A percentile compares a stretch with the other conserved stretches of the same genome.
phyloP scores from a whole-genome alignment of 2,797 vertebrate genomes.

The Poliocrania exsul region DNA sequence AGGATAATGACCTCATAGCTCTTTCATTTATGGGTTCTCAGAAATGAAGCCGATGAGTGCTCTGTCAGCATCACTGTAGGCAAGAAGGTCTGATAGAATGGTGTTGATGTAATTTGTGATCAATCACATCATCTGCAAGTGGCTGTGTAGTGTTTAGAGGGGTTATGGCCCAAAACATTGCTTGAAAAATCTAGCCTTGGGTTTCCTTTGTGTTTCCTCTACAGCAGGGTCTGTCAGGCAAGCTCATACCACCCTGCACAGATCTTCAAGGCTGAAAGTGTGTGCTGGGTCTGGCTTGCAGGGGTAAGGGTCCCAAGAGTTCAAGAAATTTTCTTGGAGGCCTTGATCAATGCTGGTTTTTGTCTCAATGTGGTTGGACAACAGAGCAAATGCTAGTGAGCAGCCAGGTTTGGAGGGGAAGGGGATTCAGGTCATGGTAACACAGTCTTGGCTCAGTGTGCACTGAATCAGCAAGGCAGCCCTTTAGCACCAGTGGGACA shows the following conservation, averaged over 20 bases:
- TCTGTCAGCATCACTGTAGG: background rate
- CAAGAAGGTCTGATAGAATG: background rate
- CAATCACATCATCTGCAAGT: background rate
- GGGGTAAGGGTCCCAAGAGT: background rate
- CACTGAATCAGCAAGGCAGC: background rate
- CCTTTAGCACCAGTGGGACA: background rate
- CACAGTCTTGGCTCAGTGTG: background rate
- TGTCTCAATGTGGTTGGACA: accelerated
- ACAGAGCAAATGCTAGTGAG: background rate
- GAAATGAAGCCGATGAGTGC: background rate
- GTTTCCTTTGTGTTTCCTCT: background rate
- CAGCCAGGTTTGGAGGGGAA: background rate
- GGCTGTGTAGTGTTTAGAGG: background rate
- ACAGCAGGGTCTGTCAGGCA: background rate
- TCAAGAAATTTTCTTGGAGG: background rate
- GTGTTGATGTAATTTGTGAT: background rate
- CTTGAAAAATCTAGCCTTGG: background rate
- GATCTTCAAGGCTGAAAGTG: background rate
- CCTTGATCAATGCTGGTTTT: background rate
- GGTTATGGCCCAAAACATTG: background rate
- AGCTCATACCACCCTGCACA: accelerated
- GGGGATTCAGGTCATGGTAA: background rate
- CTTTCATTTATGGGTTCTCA: background rate
- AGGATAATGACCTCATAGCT: background rate
- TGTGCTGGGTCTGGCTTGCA: background rate